A percentile compares a stretch with the other conserved stretches of the same genome.
These are phyloP conservation scores for Xylocopa sonorina DNA, from an alignment of 1,140 invertebrate species.

Conservation along the genomic window DNA sequence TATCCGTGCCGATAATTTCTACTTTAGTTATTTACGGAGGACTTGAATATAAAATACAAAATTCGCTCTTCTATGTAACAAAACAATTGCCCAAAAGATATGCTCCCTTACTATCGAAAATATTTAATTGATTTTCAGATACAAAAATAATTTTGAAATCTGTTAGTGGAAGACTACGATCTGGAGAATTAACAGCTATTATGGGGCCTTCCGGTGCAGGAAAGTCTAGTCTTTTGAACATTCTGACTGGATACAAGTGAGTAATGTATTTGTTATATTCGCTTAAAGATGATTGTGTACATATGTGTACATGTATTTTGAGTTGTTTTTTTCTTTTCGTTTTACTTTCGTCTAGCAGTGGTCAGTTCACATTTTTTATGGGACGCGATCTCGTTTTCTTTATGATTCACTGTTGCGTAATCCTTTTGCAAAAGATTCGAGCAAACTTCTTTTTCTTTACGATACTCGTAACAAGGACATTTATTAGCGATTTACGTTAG, in stretches of 20 bases:
- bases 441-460: not conserved
- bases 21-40: no score
- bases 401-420: conserved; percentile 34
- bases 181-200: conserved; percentile 94
- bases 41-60: no score
- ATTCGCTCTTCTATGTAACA: no score
- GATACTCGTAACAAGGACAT: not conserved
- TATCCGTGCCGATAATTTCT: no score
- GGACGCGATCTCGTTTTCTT: conserved; percentile 48
- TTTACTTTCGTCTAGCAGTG: conserved; percentile 23
- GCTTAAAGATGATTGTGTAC: not conserved
- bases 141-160: conserved; percentile 92
- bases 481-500: not conserved
- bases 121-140: conserved; percentile 82
- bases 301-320: no score
- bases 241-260: conserved; percentile 93
- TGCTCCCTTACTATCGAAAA: not conserved
- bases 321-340: not conserved
- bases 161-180: conserved; percentile 90
- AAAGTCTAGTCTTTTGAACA: conserved; percentile 94
- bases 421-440: not conserved
- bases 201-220: conserved; percentile 97
- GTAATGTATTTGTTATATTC: conserved; percentile 77
- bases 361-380: conserved; percentile 41
- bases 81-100: no score